phyloP scores from a whole-genome alignment of 2,888 invertebrate genomes.

The Argyra leucocephala region DNA sequence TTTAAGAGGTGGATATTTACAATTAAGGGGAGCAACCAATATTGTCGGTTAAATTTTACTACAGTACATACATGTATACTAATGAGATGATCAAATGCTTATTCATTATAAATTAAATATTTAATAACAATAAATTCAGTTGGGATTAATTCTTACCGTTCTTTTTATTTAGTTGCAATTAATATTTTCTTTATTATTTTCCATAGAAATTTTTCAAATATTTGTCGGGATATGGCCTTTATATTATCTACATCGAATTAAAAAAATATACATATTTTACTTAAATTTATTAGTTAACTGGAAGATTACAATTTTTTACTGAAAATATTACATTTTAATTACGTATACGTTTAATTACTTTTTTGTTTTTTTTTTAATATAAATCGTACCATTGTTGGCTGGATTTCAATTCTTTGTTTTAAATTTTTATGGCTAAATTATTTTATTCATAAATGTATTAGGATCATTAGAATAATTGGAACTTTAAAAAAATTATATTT shows the following conservation, averaged over 20 bases:
- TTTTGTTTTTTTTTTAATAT: not conserved
- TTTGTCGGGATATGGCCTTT: no score
- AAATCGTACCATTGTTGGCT: conserved; percentile 1
- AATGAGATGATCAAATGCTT: no score
- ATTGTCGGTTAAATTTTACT: not conserved
- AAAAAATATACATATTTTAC: not conserved
- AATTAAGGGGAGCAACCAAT: conserved; percentile 61
- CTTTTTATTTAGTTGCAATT: no score
- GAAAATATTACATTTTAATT: conserved; percentile 6
- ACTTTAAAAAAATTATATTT: conserved; percentile 15
- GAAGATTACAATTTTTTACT: conserved; percentile 6
- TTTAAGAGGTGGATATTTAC: conserved; percentile 80
- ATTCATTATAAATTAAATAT: no score
- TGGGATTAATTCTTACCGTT: no score
- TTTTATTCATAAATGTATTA: conserved; percentile 3
- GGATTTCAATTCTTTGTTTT: not conserved
- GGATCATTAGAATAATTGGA: conserved; percentile 2
- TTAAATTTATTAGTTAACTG: conserved; percentile 6
- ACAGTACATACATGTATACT: no score
- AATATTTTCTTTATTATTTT: no score
- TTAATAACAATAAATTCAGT: no score
- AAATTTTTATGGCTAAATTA: conserved; percentile 3
- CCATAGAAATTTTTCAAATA: no score
- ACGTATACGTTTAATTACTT: conserved; percentile 6
- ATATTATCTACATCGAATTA: no score